These are phyloP conservation scores for Drosophila ochracea DNA, from an alignment of 2,888 invertebrate species.

Conservation along the genomic window DNA sequence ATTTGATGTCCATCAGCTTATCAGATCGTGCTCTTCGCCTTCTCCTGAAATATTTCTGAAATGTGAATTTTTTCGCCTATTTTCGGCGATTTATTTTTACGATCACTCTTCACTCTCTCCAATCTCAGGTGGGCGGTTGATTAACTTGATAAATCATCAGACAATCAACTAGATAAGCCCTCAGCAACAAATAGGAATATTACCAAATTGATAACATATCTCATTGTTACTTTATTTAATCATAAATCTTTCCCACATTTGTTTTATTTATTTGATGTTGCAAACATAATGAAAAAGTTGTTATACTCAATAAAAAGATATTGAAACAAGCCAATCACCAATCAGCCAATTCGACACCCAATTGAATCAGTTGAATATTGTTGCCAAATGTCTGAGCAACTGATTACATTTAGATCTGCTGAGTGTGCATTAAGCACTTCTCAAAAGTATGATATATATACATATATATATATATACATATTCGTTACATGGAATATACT, in stretches of 20 bases:
- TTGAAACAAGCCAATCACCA: slow-evolving; percentile 1
- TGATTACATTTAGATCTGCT: neutral
- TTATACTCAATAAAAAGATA: neutral
- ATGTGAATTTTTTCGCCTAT: neutral
- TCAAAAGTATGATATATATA: no score
- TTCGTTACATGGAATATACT: neutral
- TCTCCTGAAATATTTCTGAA: neutral
- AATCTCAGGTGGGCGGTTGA: neutral
- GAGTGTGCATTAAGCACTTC: no score
- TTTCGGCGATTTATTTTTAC: neutral
- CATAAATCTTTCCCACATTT: neutral
- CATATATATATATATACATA: no score
- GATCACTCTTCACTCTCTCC: neutral
- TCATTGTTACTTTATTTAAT: neutral
- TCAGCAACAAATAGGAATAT: slow-evolving; percentile 4
- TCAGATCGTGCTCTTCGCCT: neutral
- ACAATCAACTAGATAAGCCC: slow-evolving; percentile 5
- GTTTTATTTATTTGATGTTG: neutral
- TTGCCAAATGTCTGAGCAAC: neutral
- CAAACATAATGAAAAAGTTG: slow-evolving; percentile 3
- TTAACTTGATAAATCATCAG: slow-evolving; percentile 5
- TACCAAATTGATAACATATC: neutral
- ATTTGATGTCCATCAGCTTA: neutral
- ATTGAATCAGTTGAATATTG: slow-evolving; percentile 31
- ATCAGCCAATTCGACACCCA: slow-evolving; percentile 25